Evolutionary conservation across 2,888 invertebrate species (phyloP).

Genomic region (Melanargia galathea): DNA sequence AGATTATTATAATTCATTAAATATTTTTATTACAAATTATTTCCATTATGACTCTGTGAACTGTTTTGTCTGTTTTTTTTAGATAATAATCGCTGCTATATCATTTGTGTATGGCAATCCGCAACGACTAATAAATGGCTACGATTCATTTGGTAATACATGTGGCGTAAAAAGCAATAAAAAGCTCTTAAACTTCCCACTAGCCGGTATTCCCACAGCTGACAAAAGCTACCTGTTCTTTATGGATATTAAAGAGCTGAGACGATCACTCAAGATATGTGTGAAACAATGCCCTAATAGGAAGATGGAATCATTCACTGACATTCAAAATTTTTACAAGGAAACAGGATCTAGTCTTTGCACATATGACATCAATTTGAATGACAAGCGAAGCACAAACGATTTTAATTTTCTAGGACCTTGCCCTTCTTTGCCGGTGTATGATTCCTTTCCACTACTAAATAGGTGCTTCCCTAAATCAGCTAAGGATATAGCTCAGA

Average conservation of each 20-base stretch:
- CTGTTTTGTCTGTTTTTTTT: conserved; percentile 45
- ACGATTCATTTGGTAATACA: conserved; percentile 96
- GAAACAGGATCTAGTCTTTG: conserved; percentile 90
- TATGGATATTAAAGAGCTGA: conserved; percentile 89
- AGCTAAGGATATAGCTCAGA: conserved; percentile 84
- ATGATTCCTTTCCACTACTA: conserved; percentile 89
- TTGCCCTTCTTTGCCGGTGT: conserved; percentile 90
- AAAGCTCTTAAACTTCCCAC: conserved; percentile 86
- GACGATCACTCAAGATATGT: conserved; percentile 92
- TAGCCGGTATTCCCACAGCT: conserved; percentile 91
- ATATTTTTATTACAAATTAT: background rate
- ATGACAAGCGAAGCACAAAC: conserved; percentile 69
- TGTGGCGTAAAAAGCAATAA: conserved; percentile 93
- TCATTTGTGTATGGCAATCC: conserved; percentile 95
- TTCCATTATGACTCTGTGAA: background rate
- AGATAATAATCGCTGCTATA: conserved; percentile 93
- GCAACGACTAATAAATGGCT: conserved; percentile 92
- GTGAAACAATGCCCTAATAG: conserved; percentile 92
- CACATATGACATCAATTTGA: conserved; percentile 85
- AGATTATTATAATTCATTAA: background rate
- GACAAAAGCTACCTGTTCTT: conserved; percentile 92
- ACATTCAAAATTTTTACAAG: conserved; percentile 87
- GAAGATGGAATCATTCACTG: conserved; percentile 83
- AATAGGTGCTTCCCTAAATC: conserved; percentile 93
- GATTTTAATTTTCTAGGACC: conserved; percentile 84